Evolutionary conservation across 1,140 invertebrate genomes (phyloP).

Genomic region (Asobara japonica): DNA sequence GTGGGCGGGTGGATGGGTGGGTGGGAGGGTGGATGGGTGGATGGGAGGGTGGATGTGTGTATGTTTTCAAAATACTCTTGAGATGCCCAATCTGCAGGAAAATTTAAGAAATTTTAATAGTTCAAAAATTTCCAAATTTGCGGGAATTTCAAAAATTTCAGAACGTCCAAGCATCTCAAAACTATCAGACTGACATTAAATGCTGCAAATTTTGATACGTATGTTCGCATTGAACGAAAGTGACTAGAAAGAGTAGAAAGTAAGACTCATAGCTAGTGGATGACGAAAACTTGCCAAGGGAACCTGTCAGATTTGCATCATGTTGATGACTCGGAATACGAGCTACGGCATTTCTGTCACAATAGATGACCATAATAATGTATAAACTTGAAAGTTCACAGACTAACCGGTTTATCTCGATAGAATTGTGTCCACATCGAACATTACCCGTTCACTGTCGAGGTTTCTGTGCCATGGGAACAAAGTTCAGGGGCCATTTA

Average conservation of each 20-base stretch:
- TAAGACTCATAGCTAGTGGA: background rate
- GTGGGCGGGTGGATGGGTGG: too few species aligned
- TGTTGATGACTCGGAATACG: background rate
- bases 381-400: constrained; percentile 1
- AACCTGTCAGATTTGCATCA: background rate
- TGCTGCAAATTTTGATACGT: background rate
- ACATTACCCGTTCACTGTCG: constrained; percentile 54
- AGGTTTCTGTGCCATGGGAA: constrained; percentile 45
- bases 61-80: too few species aligned
- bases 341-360: background rate
- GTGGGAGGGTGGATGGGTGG: too few species aligned
- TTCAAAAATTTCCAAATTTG: too few species aligned
- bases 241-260: background rate
- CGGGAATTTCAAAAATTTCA: too few species aligned
- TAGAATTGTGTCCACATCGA: constrained; percentile 43
- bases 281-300: background rate
- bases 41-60: too few species aligned
- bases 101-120: too few species aligned
- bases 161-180: too few species aligned
- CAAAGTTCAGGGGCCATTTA: constrained; percentile 54
- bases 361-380: background rate
- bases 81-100: too few species aligned
- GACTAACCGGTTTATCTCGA: constrained; percentile 47
- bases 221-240: background rate
- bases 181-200: constrained; percentile 7